Base-by-base conservation (phyloP, 2,797 vertebrate species). In the Sebastes cheni region DNA sequence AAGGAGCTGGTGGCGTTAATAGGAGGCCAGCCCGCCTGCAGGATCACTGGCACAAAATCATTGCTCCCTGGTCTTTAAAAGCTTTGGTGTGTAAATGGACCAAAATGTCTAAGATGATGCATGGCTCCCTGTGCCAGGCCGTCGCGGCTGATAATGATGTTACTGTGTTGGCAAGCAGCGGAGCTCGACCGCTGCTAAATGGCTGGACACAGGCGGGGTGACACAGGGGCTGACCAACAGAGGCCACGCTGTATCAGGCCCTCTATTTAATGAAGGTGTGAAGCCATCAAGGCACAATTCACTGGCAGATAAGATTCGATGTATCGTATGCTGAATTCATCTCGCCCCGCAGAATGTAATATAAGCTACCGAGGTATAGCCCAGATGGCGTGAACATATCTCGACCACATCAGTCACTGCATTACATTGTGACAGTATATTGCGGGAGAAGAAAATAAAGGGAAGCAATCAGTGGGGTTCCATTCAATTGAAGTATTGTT, bases 21-120 rank as follows among this genome's bases (percentile, higher is more conserved):
- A 90, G 89, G 86, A 87, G 84, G 79, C 88, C 77, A 36, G 80
- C 54, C 86, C 62, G 84, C 82, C 89, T 83, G 84, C 79, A 82
- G 71, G 87, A 86, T 87, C 82, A 73, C 68, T 90, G 85, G 81
- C 89, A 89, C 82, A 91, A 88, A 90, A 89, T 93, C 92, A 89
- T 90, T 88, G 85, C 87, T 88, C 84, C 56, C 55, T 81, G 77
- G 67, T 90, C 87, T 92, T 92, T 91, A 88, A 93, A 92, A 88
- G 88, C 90, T 84, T 87, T 89, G 86, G 81, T 90, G 88, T 91
- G 87, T 90, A 92, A 94, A 94, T 92, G 89, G 90, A 87, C 83
- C 86, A 86, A 75, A 90, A 88, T 92, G 91, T 91, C 89, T 75
- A 66, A 82, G 84, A 91, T 94, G 94, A 94, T 93, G 89, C 92